Percentiles rank a stretch among this genome's conserved stretches.
phyloP scores from a whole-genome alignment of 2,888 invertebrate genomes.

The Chrysopilus asiliformis region DNA sequence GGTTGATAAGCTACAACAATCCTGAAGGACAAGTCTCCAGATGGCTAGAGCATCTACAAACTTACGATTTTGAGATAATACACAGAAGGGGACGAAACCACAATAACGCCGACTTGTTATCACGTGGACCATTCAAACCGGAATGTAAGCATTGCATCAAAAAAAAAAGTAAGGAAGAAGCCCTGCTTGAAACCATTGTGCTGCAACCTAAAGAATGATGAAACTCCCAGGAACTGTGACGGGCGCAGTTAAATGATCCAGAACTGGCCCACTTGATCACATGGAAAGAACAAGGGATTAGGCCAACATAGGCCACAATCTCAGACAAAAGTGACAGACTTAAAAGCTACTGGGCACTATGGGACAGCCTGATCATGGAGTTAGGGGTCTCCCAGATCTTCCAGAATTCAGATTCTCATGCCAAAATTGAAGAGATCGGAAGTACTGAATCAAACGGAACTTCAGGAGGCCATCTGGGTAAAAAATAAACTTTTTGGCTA shows the following conservation, averaged over 20 bases:
- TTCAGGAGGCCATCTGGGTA: conserved; percentile 20
- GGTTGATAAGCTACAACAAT: conserved; percentile 23
- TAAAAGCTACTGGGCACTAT: conserved; percentile 4
- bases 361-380: not conserved
- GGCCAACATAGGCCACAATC: too few relatives aligned
- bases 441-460: conserved; percentile 16
- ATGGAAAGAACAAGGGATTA: too few relatives aligned
- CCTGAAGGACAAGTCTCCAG: conserved; percentile 25
- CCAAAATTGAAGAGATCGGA: conserved; percentile 12
- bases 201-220: too few relatives aligned
- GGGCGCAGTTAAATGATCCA: too few relatives aligned
- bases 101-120: conserved; percentile 18
- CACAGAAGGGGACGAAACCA: conserved; percentile 19
- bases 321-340: too few relatives aligned
- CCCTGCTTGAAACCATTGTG: too few relatives aligned
- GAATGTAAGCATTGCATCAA: too few relatives aligned
- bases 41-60: conserved; percentile 21
- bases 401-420: conserved; percentile 10
- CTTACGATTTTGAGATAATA: conserved; percentile 19
- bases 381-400: too few relatives aligned
- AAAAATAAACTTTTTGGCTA: too few relatives aligned
- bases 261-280: too few relatives aligned
- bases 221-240: too few relatives aligned
- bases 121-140: conserved; percentile 17
- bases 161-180: too few relatives aligned